Conservation (phyloP, 92 coral and sea anemone genomes). For the Pocillopora grandis region DNA sequence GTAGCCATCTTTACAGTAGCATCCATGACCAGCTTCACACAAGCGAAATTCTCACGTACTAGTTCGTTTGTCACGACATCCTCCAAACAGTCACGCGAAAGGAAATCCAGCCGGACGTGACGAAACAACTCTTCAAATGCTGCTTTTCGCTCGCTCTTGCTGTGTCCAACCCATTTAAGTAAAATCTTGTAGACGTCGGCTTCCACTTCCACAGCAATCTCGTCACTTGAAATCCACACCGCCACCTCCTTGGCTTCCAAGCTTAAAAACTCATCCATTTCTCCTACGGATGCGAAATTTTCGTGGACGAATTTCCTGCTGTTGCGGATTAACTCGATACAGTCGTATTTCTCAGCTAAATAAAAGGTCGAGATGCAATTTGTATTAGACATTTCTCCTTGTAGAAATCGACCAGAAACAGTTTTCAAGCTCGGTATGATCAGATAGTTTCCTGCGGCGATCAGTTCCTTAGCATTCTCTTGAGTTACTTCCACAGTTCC, state of each 20-base stretch:
- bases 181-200: not conserved
- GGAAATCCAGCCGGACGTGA: not conserved
- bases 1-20: not conserved
- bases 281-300: conserved; percentile 20
- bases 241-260: conserved; percentile 5
- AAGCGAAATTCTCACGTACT: not conserved
- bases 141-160: not conserved
- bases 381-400: not conserved
- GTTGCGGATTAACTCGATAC: not conserved
- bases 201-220: conserved; percentile 11
- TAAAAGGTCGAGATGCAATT: conserved; percentile 32
- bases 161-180: conserved; percentile 5
- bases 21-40: not conserved
- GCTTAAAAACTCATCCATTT: conserved; percentile 21
- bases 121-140: not conserved
- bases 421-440: conserved; percentile 1
- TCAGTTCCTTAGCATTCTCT: not conserved
- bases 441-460: conserved; percentile 8
- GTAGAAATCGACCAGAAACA: conserved; percentile 6
- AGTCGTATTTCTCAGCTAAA: conserved; percentile 23
- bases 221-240: conserved; percentile 24
- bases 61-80: conserved; percentile 18
- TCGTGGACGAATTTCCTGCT: conserved; percentile 14
- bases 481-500: conserved; percentile 19
- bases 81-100: conserved; percentile 15